These are phyloP conservation scores for Thecophora atra DNA, from an alignment of 2,888 invertebrate genomes.

Conservation along the genomic window DNA sequence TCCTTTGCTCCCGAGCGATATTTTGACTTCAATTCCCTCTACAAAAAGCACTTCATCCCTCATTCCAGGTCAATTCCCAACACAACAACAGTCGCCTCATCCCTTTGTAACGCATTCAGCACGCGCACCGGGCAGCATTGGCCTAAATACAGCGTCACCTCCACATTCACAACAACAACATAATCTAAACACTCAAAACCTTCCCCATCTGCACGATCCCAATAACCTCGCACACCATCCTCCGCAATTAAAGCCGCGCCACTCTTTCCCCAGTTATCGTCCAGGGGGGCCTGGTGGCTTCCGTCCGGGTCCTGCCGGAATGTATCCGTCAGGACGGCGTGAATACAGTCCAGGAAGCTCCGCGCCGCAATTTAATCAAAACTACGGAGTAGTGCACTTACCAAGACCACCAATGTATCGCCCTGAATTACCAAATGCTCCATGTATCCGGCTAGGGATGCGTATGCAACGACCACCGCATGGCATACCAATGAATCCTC, in stretches of 20 bases:
- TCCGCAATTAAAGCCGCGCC: constrained; percentile 52
- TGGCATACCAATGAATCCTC: constrained; percentile 45
- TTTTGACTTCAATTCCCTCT: constrained; percentile 29
- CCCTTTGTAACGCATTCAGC: constrained; percentile 49
- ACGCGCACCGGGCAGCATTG: constrained; percentile 42
- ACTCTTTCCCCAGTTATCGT: constrained; percentile 53
- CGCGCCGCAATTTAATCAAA: constrained; percentile 46
- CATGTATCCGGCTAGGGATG: constrained; percentile 60
- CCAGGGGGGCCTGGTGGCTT: constrained; percentile 53
- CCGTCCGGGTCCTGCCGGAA: constrained; percentile 49
- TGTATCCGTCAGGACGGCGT: constrained; percentile 51
- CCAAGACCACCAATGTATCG: constrained; percentile 50
- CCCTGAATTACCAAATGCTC: constrained; percentile 46
- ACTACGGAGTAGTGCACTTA: constrained; percentile 42
- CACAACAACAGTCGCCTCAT: constrained; percentile 51
- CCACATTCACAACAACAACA: constrained; percentile 42
- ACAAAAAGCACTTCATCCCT: constrained; percentile 51
- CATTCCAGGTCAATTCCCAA: constrained; percentile 63
- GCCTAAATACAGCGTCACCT: constrained; percentile 39
- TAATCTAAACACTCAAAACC: constrained; percentile 32
- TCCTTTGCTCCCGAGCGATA: constrained; percentile 29
- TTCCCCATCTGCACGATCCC: constrained; percentile 50
- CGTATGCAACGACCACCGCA: constrained; percentile 68
- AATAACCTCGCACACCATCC: constrained; percentile 49
- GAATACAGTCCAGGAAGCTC: constrained; percentile 48